Evolutionary conservation across 2,113 vertebrate genomes (phyloP).

Genomic region (Noturus placidus): DNA sequence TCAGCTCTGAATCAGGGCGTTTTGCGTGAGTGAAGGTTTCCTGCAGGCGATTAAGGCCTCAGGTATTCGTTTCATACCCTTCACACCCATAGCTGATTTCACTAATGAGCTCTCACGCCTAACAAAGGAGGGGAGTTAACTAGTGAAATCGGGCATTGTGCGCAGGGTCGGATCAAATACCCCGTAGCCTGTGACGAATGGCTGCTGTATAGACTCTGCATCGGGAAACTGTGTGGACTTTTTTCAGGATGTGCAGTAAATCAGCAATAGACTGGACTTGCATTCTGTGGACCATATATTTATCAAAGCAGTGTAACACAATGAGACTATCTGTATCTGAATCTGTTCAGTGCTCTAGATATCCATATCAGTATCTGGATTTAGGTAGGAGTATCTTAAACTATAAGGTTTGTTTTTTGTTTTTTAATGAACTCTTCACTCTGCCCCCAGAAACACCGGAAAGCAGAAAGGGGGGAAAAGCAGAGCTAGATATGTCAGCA

Average conservation of each 20-base stretch:
- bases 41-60: neutral
- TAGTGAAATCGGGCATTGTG: slow-evolving; percentile 27
- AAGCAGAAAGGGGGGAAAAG: too few species aligned
- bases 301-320: neutral
- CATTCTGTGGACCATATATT: neutral
- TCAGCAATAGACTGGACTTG: neutral
- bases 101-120: slow-evolving; percentile 33
- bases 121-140: slow-evolving; percentile 32
- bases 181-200: neutral
- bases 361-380: neutral
- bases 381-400: neutral
- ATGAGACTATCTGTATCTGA: neutral
- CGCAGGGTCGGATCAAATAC: slow-evolving; percentile 13
- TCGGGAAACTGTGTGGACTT: neutral
- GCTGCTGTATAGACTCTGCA: neutral
- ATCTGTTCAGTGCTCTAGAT: neutral
- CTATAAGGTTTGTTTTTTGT: neutral
- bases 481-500: neutral
- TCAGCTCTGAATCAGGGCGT: slow-evolving; percentile 11
- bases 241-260: neutral
- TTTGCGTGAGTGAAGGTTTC: slow-evolving; percentile 27
- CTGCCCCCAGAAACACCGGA: too few species aligned
- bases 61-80: slow-evolving; percentile 28
- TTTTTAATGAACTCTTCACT: too few species aligned
- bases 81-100: slow-evolving; percentile 27